Percentiles rank a stretch among this genome's conserved stretches.
Evolutionary conservation across 2,113 vertebrate genomes (phyloP).

Genomic region (Pseudolaguvia tuberculata): DNA sequence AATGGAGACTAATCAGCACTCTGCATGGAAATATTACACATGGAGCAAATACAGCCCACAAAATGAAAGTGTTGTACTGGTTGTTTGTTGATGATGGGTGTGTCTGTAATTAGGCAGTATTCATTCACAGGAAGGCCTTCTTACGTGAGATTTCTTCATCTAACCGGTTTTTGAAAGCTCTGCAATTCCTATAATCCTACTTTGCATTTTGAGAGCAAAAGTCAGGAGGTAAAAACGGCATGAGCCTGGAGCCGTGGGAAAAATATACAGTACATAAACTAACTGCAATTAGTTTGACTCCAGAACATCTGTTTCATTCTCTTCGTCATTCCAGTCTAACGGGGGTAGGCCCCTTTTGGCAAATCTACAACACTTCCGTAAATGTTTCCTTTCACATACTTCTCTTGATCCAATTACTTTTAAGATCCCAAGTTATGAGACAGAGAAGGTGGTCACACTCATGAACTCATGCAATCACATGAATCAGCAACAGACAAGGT

Average conservation of each 20-base stretch:
- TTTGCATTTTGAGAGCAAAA: background rate
- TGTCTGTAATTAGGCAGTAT: background rate
- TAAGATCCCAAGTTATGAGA: background rate
- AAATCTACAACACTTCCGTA: background rate
- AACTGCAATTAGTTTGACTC: background rate
- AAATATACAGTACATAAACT: background rate
- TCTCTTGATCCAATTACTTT: background rate
- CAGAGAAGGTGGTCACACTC: background rate
- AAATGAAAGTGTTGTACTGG: background rate
- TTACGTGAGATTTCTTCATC: background rate
- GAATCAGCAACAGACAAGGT: background rate
- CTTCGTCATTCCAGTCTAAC: background rate
- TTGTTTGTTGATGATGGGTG: background rate
- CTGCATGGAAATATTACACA: conserved; percentile 2
- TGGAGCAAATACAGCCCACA: background rate
- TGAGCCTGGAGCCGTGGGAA: no score
- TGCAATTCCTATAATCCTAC: background rate
- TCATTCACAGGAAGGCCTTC: conserved; percentile 3
- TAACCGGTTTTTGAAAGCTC: background rate
- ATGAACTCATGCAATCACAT: background rate
- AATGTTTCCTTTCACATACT: background rate
- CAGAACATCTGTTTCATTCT: background rate
- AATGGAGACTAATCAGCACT: background rate
- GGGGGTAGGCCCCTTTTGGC: background rate
- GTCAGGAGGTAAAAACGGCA: background rate